phyloP scores from a whole-genome alignment of 2,888 invertebrate genomes.

The Lycophotia porphyrea region DNA sequence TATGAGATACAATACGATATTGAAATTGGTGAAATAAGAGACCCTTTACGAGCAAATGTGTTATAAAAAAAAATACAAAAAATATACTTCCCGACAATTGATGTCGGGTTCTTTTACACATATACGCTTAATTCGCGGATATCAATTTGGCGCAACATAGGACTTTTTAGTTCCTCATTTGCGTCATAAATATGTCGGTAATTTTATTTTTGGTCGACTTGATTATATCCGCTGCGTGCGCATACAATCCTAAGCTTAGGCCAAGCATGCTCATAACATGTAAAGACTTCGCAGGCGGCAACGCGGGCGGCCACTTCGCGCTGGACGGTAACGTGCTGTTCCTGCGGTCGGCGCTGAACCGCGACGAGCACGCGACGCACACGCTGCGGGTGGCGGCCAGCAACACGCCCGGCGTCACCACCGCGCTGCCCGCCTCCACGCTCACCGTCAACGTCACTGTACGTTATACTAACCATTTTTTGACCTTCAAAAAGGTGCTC shows the following conservation, averaged over 20 bases:
- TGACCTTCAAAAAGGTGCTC: not conserved
- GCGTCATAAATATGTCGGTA: not conserved
- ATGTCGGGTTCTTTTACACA: no score
- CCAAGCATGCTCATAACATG: not conserved
- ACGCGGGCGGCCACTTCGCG: slow-evolving; percentile 76
- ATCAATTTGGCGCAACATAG: not conserved
- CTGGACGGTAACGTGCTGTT: slow-evolving; percentile 77
- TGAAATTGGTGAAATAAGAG: no score
- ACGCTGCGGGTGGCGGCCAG: slow-evolving; percentile 87
- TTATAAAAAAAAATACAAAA: no score
- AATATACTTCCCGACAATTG: no score
- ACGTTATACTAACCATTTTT: slow-evolving; percentile 53
- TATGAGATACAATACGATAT: no score
- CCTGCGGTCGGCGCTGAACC: slow-evolving; percentile 82
- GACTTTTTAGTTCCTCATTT: not conserved
- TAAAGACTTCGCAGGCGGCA: slow-evolving; percentile 74
- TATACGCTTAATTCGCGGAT: no score
- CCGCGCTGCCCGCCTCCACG: slow-evolving; percentile 71
- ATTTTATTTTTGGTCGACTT: not conserved
- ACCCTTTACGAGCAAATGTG: no score
- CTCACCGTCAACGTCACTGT: slow-evolving; percentile 87
- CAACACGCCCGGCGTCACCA: slow-evolving; percentile 74
- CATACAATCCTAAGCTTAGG: not conserved
- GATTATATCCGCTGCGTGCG: not conserved
- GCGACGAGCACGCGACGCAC: slow-evolving; percentile 79